These are phyloP conservation scores for Ferrisia virgata DNA, from an alignment of 2,888 invertebrate genomes.

Conservation along the genomic window DNA sequence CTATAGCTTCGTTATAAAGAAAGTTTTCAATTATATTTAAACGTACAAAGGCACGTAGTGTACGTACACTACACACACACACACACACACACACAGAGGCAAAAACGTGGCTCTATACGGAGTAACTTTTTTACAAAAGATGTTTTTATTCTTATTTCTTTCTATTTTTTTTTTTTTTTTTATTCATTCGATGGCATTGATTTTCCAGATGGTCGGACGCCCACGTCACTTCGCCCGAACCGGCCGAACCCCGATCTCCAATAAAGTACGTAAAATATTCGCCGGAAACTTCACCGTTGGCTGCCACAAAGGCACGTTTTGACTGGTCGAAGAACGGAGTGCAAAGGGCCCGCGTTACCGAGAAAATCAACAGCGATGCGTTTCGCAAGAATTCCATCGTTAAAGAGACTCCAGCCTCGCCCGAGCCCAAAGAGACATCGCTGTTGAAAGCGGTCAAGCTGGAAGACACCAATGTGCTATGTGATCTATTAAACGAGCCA, in stretches of 20 bases:
- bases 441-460: conserved; percentile 32
- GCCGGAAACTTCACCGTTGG: neutral
- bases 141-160: neutral
- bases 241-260: neutral
- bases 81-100: neutral
- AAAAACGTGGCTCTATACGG: neutral
- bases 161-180: too few relatives aligned
- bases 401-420: neutral
- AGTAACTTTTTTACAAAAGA: neutral
- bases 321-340: conserved; percentile 20
- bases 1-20: neutral
- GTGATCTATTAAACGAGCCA: conserved; percentile 6
- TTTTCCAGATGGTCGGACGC: conserved; percentile 10
- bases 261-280: neutral
- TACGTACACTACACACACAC: neutral
- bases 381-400: conserved; percentile 8
- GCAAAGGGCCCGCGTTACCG: neutral
- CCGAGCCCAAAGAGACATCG: conserved; percentile 15
- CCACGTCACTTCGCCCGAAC: neutral
- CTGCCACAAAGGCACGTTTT: conserved; percentile 22
- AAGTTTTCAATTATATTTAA: conserved; percentile 1
- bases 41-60: too few relatives aligned
- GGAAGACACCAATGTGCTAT: conserved; percentile 28
- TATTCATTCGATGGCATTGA: too few relatives aligned
- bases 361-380: conserved; percentile 19